These are phyloP conservation scores for Lordiphosa andalusiaca DNA, from an alignment of 2,888 invertebrate genomes.

Conservation along the genomic window DNA sequence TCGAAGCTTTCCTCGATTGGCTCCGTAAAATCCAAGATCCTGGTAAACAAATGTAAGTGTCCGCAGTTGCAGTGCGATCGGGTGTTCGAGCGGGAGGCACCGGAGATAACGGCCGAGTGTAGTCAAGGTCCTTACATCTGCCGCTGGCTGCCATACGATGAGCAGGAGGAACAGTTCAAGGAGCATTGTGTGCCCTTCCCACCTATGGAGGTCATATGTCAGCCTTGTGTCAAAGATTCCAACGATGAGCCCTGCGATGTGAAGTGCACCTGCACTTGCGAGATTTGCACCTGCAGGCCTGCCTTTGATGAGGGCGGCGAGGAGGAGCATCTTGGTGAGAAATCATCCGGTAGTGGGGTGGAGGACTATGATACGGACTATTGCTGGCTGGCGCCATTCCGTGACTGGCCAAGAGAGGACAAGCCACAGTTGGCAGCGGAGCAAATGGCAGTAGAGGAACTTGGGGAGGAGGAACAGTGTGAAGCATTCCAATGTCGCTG, in stretches of 20 bases:
- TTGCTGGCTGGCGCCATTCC: conserved; percentile 55
- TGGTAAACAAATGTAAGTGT: conserved; percentile 42
- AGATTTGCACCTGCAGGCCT: conserved; percentile 39
- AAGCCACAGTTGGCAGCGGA: background rate
- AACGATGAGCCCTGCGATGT: conserved; percentile 32
- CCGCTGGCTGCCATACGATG: conserved; percentile 57
- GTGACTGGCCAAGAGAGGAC: conserved; percentile 23
- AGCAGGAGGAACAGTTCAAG: conserved; percentile 29
- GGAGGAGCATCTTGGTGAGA: conserved; percentile 50
- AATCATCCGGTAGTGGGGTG: conserved; percentile 39
- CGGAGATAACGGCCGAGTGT: conserved; percentile 58
- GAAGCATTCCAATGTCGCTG: conserved; percentile 40
- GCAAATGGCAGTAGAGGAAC: background rate
- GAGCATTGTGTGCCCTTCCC: conserved; percentile 44
- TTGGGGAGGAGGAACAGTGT: conserved; percentile 7
- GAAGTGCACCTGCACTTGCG: conserved; percentile 57
- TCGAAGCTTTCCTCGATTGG: background rate
- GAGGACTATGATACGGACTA: conserved; percentile 59
- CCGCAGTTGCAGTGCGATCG: conserved; percentile 45
- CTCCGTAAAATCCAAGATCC: background rate
- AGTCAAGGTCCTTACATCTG: conserved; percentile 73
- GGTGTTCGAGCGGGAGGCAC: conserved; percentile 32
- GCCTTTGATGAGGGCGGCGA: conserved; percentile 17
- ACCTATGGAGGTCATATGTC: conserved; percentile 48
- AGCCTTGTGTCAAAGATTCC: conserved; percentile 39